Base-by-base conservation (phyloP, 2,888 invertebrate species). In the Tenodera sinensis region DNA sequence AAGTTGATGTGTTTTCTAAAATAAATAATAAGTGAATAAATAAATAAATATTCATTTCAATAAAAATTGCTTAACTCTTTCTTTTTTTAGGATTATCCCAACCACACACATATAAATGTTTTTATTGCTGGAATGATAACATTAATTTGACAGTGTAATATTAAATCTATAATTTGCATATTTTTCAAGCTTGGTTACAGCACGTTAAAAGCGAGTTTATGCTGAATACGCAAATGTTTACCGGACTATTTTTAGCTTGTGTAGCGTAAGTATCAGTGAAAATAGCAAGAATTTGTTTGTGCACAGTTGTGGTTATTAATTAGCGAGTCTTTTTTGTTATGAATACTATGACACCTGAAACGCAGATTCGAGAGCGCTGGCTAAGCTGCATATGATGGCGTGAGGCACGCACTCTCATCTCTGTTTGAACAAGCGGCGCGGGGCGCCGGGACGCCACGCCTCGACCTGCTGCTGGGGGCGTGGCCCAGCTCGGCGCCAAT, bases 371-470 rank as follows among this genome's bases (percentile, higher is more conserved):
- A 71, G 25, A 20, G 15, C 15, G 14, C 54, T 54, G 54, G 54
- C 54, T 54, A 1, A 14, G 54, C 54, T 20, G 54, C 54, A 71
- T 71, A 71, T 87, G 42, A 15, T 83, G n/a, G 82, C 71, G 87
- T 87, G 87, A 85, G 85, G 30, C 47, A 54, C 42, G 85, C 28
- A 47, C 87, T 34, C 82, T 15, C 82, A 71, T 87, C 81, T 86
- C n/a, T 87, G 87, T 87, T 87, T 87, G 87, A 83, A 87, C 87
- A 87, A 87, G 87, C 30, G 83, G 86, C 30, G 54, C 54, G 54
- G 54, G 83, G 87, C 89, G 88, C 88, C 89, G 89, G 84, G 89
- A 84, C 89, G 89, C 89, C 89, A 88, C 89, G 89, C 89, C 89
- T 89, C 54, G 89, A 84, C 47, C 89, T 71, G 54, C 54, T 71